phyloP scores from a whole-genome alignment of 2,888 invertebrate species.

The Tetranychus piercei region DNA sequence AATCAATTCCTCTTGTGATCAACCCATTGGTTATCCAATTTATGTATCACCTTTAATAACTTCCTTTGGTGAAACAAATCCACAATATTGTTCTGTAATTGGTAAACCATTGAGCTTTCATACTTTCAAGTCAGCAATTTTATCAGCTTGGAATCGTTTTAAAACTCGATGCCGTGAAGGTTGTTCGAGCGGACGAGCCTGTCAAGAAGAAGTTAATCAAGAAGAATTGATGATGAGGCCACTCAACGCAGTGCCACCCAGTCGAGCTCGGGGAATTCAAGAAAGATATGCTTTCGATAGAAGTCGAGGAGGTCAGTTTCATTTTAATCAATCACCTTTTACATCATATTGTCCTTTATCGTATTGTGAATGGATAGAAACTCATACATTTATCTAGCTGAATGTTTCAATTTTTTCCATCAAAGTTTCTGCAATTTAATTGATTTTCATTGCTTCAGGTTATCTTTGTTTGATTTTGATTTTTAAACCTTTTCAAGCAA shows the following conservation, averaged over 20 bases:
- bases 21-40: slow-evolving; percentile 92
- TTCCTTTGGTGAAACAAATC: slow-evolving; percentile 85
- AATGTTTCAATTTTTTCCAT: too few relatives aligned
- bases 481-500: too few relatives aligned
- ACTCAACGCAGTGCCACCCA: background rate
- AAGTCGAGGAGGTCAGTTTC: background rate
- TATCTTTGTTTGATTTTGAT: too few relatives aligned
- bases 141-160: slow-evolving; percentile 61
- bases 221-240: slow-evolving; percentile 8
- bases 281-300: background rate
- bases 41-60: slow-evolving; percentile 97
- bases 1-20: slow-evolving; percentile 97
- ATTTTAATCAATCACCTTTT: background rate
- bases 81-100: slow-evolving; percentile 55
- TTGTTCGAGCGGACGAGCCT: slow-evolving; percentile 67
- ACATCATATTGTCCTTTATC: too few relatives aligned
- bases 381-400: too few relatives aligned
- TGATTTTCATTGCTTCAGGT: too few relatives aligned
- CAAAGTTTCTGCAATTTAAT: too few relatives aligned
- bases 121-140: slow-evolving; percentile 49
- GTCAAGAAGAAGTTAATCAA: slow-evolving; percentile 41
- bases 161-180: slow-evolving; percentile 75
- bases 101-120: slow-evolving; percentile 63
- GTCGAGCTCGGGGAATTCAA: background rate
- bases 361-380: too few relatives aligned